Conservation (phyloP, 1,140 invertebrate genomes). For the Drepana arcuata region DNA sequence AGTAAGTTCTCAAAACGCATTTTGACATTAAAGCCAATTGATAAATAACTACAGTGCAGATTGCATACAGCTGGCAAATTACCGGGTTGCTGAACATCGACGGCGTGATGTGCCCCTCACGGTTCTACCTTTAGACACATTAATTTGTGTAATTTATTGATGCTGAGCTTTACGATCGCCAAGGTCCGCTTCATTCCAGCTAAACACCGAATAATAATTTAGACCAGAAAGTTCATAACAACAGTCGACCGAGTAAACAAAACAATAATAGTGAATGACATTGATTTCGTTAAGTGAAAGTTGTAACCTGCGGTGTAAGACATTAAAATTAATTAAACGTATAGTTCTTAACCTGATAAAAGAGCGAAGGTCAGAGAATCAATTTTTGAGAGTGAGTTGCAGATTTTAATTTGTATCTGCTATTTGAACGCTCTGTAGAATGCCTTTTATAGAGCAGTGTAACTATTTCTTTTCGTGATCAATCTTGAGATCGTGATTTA, state of each 20-base stretch:
- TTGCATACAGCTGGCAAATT: conserved; percentile 28
- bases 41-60: conserved; percentile 23
- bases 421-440: too few species aligned
- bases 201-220: not conserved
- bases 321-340: conserved; percentile 18
- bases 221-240: conserved; percentile 2
- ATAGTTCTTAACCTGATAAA: conserved; percentile 18
- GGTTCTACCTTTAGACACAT: conserved; percentile 28
- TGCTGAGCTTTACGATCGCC: not conserved
- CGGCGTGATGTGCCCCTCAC: conserved; percentile 31
- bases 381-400: conserved; percentile 26
- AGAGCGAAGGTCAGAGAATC: conserved; percentile 25
- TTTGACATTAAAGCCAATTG: too few species aligned
- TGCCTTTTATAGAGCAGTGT: too few species aligned
- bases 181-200: too few species aligned
- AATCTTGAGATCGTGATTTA: too few species aligned
- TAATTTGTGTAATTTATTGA: conserved; percentile 26
- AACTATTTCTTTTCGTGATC: too few species aligned
- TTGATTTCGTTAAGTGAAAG: conserved; percentile 24
- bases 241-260: conserved; percentile 1
- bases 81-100: conserved; percentile 21
- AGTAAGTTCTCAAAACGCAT: too few species aligned
- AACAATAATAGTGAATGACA: conserved; percentile 14
- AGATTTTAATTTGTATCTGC: conserved; percentile 10
- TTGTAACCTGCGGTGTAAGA: conserved; percentile 10